Evolutionary conservation across 1,140 invertebrate genomes (phyloP).

Genomic region (Cephus cinctus): DNA sequence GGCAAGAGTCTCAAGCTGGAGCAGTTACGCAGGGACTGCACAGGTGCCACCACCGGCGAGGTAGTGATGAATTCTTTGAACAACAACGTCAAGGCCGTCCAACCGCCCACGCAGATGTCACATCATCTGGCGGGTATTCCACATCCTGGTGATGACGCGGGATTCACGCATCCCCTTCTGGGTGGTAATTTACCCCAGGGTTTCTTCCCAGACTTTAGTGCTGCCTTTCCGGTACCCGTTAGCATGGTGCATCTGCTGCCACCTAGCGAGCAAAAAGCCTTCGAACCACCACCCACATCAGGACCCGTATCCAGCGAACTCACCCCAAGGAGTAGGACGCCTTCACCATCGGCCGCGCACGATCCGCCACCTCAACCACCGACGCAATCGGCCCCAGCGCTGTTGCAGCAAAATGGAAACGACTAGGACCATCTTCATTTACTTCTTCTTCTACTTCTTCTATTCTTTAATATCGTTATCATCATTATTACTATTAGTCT

Average conservation of each 20-base stretch:
- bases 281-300: constrained; percentile 26
- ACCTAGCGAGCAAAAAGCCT: constrained; percentile 67
- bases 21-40: constrained; percentile 82
- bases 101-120: constrained; percentile 54
- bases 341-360: constrained; percentile 28
- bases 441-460: too few relatives aligned
- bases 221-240: constrained; percentile 77
- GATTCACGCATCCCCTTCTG: constrained; percentile 64
- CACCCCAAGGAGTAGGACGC: constrained; percentile 29
- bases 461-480: constrained; percentile 6
- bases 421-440: constrained; percentile 38
- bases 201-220: constrained; percentile 78
- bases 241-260: constrained; percentile 81
- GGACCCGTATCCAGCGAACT: constrained; percentile 9
- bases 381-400: constrained; percentile 42
- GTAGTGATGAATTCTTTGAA: constrained; percentile 67
- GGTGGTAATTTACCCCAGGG: constrained; percentile 54
- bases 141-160: constrained; percentile 35
- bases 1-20: constrained; percentile 86
- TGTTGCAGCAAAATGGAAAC: constrained; percentile 50
- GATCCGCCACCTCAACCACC: constrained; percentile 40
- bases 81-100: constrained; percentile 69
- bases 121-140: constrained; percentile 34
- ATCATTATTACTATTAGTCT: neutral
- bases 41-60: constrained; percentile 65